Percentiles rank a stretch among this genome's conserved stretches.
Conservation (phyloP, 2,797 vertebrate genomes). For the Atherinosoma microstoma region DNA sequence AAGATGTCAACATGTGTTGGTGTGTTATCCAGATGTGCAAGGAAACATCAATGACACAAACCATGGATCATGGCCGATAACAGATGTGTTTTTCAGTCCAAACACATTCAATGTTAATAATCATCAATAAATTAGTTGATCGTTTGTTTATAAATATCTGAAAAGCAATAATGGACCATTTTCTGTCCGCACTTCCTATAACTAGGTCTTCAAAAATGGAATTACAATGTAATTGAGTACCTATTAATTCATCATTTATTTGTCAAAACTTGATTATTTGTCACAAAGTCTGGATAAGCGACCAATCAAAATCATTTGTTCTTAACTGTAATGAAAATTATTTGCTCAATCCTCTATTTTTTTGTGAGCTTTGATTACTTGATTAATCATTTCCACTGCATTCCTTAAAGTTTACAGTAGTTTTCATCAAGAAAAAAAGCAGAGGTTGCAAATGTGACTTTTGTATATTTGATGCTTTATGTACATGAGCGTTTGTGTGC, state of each 20-base stretch:
- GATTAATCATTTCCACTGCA: not conserved
- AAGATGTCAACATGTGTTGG: conserved; percentile 31
- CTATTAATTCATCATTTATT: not conserved
- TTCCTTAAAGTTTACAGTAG: not conserved
- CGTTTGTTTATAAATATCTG: not conserved
- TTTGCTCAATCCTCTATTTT: not conserved
- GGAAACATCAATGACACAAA: conserved; percentile 59
- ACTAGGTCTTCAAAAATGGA: not conserved
- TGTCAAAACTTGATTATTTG: not conserved
- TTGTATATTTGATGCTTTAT: not conserved
- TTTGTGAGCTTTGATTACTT: not conserved
- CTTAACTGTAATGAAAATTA: not conserved
- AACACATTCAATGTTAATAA: not conserved
- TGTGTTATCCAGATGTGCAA: conserved; percentile 72
- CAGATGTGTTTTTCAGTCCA: not conserved
- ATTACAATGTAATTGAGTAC: not conserved
- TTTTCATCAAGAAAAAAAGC: not conserved
- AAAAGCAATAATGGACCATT: too few relatives aligned
- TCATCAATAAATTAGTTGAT: not conserved
- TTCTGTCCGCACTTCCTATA: not conserved
- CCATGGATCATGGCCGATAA: not conserved
- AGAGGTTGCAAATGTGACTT: not conserved
- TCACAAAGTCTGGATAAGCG: not conserved
- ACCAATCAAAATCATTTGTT: not conserved
- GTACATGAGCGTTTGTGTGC: not conserved